Conservation (phyloP, 2,113 vertebrate species). For the Taxidea taxus region DNA sequence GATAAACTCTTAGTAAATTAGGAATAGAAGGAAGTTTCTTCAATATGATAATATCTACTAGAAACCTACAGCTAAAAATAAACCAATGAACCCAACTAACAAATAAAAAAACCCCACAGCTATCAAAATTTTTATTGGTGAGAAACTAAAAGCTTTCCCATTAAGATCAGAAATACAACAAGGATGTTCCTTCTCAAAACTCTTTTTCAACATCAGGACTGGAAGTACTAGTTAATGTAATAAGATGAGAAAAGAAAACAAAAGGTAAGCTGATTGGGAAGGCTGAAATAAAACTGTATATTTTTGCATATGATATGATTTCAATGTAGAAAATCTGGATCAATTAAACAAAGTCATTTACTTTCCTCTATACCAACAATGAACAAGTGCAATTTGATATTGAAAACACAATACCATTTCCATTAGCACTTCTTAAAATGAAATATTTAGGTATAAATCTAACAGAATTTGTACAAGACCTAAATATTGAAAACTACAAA, state of each 20-base stretch:
- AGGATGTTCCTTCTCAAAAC: not conserved
- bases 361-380: not conserved
- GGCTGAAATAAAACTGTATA: not conserved
- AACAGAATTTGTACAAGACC: not conserved
- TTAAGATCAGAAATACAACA: not conserved
- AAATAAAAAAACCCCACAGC: not conserved
- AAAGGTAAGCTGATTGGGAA: not conserved
- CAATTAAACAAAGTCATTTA: not conserved
- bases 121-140: not conserved
- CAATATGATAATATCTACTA: not conserved
- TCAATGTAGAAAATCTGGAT: not conserved
- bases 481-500: not conserved
- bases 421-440: not conserved
- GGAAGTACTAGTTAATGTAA: not conserved
- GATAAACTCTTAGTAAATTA: not conserved
- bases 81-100: not conserved
- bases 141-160: not conserved
- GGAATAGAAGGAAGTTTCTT: not conserved
- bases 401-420: not conserved
- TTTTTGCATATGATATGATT: not conserved
- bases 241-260: not conserved
- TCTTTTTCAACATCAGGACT: not conserved
- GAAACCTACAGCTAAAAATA: not conserved
- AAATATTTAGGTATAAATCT: not conserved
- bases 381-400: not conserved